Base-by-base conservation (phyloP, 23 tunicate genomes). In the Pegea sp. region DNA sequence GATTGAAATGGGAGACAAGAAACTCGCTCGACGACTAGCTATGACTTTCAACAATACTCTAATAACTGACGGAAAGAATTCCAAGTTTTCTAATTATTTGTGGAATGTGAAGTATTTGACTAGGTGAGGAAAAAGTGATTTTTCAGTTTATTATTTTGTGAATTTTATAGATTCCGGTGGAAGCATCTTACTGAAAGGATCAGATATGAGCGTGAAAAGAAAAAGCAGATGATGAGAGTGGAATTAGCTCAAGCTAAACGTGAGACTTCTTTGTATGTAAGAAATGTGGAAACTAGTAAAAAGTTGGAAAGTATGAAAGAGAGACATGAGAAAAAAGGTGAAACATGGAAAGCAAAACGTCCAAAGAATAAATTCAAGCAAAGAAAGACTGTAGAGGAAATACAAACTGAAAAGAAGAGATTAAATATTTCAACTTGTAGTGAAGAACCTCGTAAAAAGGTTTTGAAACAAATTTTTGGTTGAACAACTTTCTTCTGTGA, bases 1-100 rank as follows among this genome's bases (percentile, higher is more conserved):
- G 95, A 58, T 84, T 6, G 95, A 84, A 58, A 67, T 84, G 74
- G 76, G 78, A 31, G 84, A 84, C 34, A 84, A 84, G 33, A 62
- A 42, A 27, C 48, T 84, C 11, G 95, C 95, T 0, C 73, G 70
- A 38, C 48, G 66, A 31, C 53, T 84, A 42, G 95, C 80, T 20
- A n/a, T 52, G 1, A 68, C 95, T 7, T 34, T 84, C 26, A 68
- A 84, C 52, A 84, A 84, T 61, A 84, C 84, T 0, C 60, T 65
- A 8, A 71, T 84, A 29, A 59, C 26, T 30, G 95, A 84, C 49
- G 75, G 95, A 22, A 84, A 84, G 46, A 80, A 71, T 25, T 43
- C 81, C 28, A 73, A 62, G 38, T 84, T 67, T 52, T 18, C 58
- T 5, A 73, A 74, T 44, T 56, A 61, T 28, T 50, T 71, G 34